These are phyloP conservation scores for Tricholauxania praeusta DNA, from an alignment of 2,888 invertebrate species.

Conservation along the genomic window DNA sequence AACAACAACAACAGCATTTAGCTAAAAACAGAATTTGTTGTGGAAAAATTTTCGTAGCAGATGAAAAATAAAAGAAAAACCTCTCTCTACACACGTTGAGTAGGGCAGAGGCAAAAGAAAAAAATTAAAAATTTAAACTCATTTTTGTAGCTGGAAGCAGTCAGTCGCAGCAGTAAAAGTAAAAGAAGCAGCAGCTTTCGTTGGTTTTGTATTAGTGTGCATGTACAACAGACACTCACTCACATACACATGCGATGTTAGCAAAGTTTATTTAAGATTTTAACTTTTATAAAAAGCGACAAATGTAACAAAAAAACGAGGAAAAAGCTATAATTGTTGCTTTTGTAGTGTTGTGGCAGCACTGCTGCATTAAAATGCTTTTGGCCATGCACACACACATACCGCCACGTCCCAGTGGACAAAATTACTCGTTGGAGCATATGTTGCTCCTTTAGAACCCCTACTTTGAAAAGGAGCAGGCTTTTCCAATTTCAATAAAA, in stretches of 20 bases:
- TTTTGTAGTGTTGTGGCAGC: slow-evolving; percentile 2
- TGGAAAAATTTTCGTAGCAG: slow-evolving; percentile 11
- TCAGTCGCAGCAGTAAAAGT: background rate
- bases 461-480: too few relatives aligned
- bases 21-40: slow-evolving; percentile 9
- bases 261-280: slow-evolving; percentile 34
- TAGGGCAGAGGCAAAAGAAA: background rate
- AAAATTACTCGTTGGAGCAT: too few relatives aligned
- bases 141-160: slow-evolving; percentile 20
- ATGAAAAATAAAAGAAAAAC: slow-evolving; percentile 4
- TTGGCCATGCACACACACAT: background rate
- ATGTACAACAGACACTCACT: slow-evolving; percentile 1
- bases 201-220: slow-evolving; percentile 7
- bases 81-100: background rate
- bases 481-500: too few relatives aligned
- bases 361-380: slow-evolving; percentile 2
- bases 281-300: slow-evolving; percentile 20
- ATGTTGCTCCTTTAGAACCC: too few relatives aligned
- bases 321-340: background rate
- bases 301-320: slow-evolving; percentile 1
- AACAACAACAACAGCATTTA: slow-evolving; percentile 15
- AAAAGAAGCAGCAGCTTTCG: slow-evolving; percentile 6
- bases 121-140: slow-evolving; percentile 25
- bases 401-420: background rate
- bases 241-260: background rate